Percentiles rank a stretch among this genome's conserved stretches.
These are phyloP conservation scores for Delichon dasypus DNA, from an alignment of 2,797 vertebrate species.

Conservation along the genomic window DNA sequence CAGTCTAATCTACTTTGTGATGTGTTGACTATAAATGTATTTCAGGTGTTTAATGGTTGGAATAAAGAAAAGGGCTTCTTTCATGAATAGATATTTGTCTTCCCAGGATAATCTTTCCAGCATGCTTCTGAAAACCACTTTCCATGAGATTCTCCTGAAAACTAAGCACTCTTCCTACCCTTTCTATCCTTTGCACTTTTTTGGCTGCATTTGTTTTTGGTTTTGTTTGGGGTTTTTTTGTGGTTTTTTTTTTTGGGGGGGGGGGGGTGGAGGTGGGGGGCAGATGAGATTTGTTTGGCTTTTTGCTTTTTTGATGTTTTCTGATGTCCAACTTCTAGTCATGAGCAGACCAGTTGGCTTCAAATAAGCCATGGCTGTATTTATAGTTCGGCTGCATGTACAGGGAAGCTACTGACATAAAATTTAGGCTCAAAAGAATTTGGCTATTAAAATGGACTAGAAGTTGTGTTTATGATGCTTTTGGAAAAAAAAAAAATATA, in stretches of 20 bases:
- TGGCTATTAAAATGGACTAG: neutral
- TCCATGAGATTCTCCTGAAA: neutral
- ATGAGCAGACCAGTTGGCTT: neutral
- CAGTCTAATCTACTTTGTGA: neutral
- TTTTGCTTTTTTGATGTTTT: neutral
- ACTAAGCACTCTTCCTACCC: neutral
- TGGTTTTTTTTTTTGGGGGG: neutral
- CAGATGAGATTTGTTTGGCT: neutral
- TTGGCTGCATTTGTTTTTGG: neutral
- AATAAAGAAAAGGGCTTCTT: neutral
- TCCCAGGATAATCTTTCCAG: neutral
- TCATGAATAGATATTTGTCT: neutral
- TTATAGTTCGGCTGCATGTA: neutral
- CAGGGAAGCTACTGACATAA: neutral
- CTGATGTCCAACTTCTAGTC: neutral
- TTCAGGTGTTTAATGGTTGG: slow-evolving; percentile 3
- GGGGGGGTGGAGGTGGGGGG: too few species aligned
- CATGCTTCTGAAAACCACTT: neutral
- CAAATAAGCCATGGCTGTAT: neutral
- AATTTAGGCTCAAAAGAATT: neutral
- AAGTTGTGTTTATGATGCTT: neutral
- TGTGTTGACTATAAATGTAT: neutral
- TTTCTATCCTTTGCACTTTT: neutral
- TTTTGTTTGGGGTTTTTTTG: neutral
- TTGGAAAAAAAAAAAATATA: neutral